Evolutionary conservation across 2,113 vertebrate species (phyloP), one percentile per base, ranked within the genome.

Genomic region (Solea solea): DNA sequence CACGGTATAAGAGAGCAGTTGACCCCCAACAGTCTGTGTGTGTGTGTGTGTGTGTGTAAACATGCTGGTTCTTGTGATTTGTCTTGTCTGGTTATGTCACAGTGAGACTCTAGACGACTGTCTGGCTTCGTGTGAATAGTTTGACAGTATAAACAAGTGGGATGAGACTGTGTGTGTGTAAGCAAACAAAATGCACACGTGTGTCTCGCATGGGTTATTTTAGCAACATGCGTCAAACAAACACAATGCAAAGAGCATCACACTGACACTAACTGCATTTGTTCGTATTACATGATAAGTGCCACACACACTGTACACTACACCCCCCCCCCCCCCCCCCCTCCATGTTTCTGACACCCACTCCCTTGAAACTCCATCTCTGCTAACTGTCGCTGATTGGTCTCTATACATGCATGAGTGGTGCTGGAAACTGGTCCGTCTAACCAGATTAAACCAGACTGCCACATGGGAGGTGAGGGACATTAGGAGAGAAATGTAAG

Each of bases 11-110:
- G 56, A 66, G 64, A 72, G 56, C 71, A 72, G 71, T 73, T 81
- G 74, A 78, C 67, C 81, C 68, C 67, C 3, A 34, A 40, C 81
- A 81, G 68, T 72, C 81, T 81, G 71, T 72, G 59, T 75, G 3
- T 34, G 34, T 34, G 3, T 34, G 34, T 34, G 21, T 21, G 21
- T 21, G 21, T 21, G 21, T 21, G 21, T 21, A 21, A 21, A 21
- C 21, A 21, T 21, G 21, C 21, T 21, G 21, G 21, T 21, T 21
- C 21, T 21, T 21, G 21, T 21, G 21, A 21, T 21, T 21, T 21
- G 21, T 21, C 21, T 21, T 21, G 21, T 21, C 21, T 21, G 21
- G 21, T 21, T 21, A 21, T 21, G 21, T 21, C 21, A 21, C 21
- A 21, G 21, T 21, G 21, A 2, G 34, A 34, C 34, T 6, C 34